Evolutionary conservation across 2,113 vertebrate genomes (phyloP).

Genomic region (Malurus melanocephalus): DNA sequence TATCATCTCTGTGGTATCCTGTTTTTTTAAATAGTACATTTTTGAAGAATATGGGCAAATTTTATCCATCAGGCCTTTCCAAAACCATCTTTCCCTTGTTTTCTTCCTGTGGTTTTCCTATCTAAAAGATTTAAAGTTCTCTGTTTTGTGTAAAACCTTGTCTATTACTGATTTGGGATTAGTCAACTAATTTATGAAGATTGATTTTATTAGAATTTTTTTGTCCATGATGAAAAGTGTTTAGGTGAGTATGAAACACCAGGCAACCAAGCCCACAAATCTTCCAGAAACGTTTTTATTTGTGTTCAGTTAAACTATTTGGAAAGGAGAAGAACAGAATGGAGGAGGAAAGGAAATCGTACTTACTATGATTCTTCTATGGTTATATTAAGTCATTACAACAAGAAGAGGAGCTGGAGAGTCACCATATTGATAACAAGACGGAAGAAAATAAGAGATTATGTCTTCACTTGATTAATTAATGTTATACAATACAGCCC

Average conservation of each 20-base stretch:
- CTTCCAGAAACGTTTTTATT: not conserved
- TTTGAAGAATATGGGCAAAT: not conserved
- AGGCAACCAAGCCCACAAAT: not conserved
- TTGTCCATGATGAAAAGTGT: not conserved
- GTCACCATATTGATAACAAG: not conserved
- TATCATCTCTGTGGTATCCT: not conserved
- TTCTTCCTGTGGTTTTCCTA: not conserved
- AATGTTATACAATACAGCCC: not conserved
- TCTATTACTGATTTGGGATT: not conserved
- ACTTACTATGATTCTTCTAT: not conserved
- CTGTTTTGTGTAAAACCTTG: not conserved
- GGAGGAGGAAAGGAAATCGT: not conserved
- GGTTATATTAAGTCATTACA: not conserved
- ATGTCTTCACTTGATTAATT: not conserved
- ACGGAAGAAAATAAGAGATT: not conserved
- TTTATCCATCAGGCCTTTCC: not conserved
- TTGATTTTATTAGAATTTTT: not conserved
- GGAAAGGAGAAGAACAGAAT: not conserved
- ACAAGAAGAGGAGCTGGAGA: not conserved
- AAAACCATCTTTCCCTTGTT: not conserved
- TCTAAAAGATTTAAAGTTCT: not conserved
- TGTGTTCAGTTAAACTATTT: not conserved
- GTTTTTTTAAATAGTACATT: fast-evolving
- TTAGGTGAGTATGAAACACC: not conserved
- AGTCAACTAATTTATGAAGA: not conserved